Evolutionary conservation across 2,113 vertebrate species (phyloP).

Genomic region (Hydropotes inermis): DNA sequence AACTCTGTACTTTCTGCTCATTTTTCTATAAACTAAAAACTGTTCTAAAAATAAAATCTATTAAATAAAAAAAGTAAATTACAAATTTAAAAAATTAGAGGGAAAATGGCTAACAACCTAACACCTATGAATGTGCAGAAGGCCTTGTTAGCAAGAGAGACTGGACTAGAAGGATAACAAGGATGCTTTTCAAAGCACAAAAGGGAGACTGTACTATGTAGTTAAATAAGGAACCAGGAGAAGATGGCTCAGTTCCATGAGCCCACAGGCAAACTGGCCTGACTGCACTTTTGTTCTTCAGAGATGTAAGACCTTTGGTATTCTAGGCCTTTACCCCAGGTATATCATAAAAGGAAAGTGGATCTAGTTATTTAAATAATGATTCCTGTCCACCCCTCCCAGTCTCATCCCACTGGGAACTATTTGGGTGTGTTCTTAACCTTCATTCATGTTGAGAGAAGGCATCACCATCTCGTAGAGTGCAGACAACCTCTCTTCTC

Average conservation of each 20-base stretch:
- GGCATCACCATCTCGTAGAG: rapidly evolving
- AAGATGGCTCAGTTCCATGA: not conserved
- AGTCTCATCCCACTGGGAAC: not conserved
- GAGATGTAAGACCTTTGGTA: not conserved
- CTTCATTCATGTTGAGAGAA: not conserved
- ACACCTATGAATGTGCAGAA: not conserved
- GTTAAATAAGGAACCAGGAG: not conserved
- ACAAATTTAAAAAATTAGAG: not conserved
- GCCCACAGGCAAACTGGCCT: not conserved
- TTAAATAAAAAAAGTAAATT: not conserved
- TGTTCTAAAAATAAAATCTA: not conserved
- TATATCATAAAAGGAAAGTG: not conserved
- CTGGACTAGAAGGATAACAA: not conserved
- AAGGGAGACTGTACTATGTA: not conserved
- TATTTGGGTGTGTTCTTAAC: not conserved
- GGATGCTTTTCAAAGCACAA: not conserved
- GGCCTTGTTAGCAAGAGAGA: not conserved
- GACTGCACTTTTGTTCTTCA: not conserved
- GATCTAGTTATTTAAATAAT: not conserved
- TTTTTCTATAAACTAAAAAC: not conserved
- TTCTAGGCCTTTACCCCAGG: not conserved
- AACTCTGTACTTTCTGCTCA: not conserved
- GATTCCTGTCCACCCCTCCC: not conserved
- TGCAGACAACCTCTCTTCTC: not conserved
- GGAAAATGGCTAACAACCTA: not conserved